These are phyloP conservation scores for Antitype chi DNA, from an alignment of 2,888 invertebrate species.

Conservation along the genomic window DNA sequence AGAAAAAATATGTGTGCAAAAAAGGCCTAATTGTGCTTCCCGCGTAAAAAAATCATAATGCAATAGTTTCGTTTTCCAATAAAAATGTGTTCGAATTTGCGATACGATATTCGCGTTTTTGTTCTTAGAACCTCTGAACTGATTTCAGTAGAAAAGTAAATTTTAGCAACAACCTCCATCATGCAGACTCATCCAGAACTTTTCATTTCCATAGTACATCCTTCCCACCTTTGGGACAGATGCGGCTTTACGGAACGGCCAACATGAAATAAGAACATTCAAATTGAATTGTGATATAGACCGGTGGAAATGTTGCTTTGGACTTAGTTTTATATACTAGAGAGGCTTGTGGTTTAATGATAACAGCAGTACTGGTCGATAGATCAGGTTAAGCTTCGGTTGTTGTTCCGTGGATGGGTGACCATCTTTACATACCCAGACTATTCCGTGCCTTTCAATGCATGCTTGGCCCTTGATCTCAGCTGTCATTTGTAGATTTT, in stretches of 20 bases:
- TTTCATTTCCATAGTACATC: constrained; percentile 19
- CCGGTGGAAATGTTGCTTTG: constrained; percentile 62
- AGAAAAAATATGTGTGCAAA: not conserved
- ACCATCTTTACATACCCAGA: no score
- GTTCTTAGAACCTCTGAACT: not conserved
- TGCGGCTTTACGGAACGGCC: not conserved
- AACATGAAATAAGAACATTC: constrained; percentile 62
- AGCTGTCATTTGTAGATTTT: no score
- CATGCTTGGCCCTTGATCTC: no score
- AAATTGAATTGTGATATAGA: constrained; percentile 71
- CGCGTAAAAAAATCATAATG: not conserved
- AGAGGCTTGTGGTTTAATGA: no score
- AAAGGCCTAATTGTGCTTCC: not conserved
- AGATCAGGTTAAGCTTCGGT: no score
- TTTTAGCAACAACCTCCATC: constrained; percentile 9
- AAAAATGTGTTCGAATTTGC: not conserved
- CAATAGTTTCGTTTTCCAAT: no score
- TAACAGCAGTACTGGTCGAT: no score
- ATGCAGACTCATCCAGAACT: constrained; percentile 7
- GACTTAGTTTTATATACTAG: constrained; percentile 3
- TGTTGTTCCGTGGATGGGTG: no score
- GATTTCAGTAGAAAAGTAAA: not conserved
- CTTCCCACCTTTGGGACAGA: constrained; percentile 22
- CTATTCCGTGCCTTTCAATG: no score
- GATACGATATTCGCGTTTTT: not conserved